Conservation (phyloP, 1,140 invertebrate species). For the Micrasema minimum region DNA sequence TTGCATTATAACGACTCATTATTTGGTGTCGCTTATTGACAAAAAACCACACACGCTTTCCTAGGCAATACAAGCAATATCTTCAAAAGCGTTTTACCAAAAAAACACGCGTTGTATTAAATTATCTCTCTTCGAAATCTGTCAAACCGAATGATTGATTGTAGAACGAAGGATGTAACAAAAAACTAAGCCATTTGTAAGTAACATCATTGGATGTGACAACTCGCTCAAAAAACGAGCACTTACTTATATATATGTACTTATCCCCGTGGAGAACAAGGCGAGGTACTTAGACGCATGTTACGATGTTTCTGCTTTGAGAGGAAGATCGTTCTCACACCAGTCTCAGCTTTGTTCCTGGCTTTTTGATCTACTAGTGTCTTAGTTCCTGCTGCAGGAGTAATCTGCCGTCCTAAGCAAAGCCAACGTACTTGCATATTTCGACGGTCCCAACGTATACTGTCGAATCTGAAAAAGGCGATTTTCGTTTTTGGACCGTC, state of each 20-base stretch:
- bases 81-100: too few relatives aligned
- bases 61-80: too few relatives aligned
- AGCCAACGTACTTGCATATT: background rate
- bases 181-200: conserved; percentile 19
- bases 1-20: too few relatives aligned
- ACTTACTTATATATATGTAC: too few relatives aligned
- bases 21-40: too few relatives aligned
- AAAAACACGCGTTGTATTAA: conserved; percentile 11
- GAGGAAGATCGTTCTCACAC: conserved; percentile 9
- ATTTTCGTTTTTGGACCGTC: too few relatives aligned
- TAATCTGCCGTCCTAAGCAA: background rate
- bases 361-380: conserved; percentile 34
- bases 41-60: too few relatives aligned
- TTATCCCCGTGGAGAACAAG: conserved; percentile 16
- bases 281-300: background rate
- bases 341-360: conserved; percentile 24
- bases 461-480: too few relatives aligned
- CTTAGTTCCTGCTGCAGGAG: conserved; percentile 9
- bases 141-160: conserved; percentile 23
- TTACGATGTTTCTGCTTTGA: background rate
- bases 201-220: conserved; percentile 24
- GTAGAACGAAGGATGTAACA: conserved; percentile 2
- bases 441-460: too few relatives aligned
- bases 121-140: background rate
- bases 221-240: conserved; percentile 20